Evolutionary conservation across 2,113 vertebrate species (phyloP), one percentile per base, ranked within the genome.

Genomic region (Ancistrus triradiatus): DNA sequence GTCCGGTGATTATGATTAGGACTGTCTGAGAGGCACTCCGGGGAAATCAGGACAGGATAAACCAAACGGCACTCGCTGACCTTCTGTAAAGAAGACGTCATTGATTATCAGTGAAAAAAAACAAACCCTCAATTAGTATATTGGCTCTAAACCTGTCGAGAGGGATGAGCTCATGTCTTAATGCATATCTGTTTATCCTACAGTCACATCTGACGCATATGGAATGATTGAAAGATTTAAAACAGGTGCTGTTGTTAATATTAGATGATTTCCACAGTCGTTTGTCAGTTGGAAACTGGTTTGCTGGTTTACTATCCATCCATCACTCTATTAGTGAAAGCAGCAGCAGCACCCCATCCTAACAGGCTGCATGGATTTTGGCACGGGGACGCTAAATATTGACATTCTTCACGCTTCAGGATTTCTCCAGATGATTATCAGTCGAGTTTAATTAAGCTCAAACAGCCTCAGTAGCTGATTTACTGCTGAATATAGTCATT

Each of bases 21-120:
- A 44, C 50, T 64, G 35, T 64, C 66, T 5, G 7, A 55, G 42
- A 2, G 19, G 51, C 40, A 50, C 71, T 35, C 61, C 43, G n/a
- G 49, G 61, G 66, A 73, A 73, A 68, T 68, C 18, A 68, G 55
- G 35, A 56, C 38, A 4, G 46, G 46, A 7, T 62, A 40, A 48
- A 47, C n/a, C 11, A 21, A 43, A 28, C 48, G 14, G 22, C 21
- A 46, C 18, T n/a, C 46, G 18, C 4, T 63, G 22, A 28, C 59
- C 40, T 37, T 59, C 14, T 65, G 35, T 59, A 63, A 40, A 42
- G 10, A 42, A 47, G 3, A 25, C 38, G 48, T 51, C 10, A 50
- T 17, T 47, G 47, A 56, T 25, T 57, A 46, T 51, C 21, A 58
- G 14, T 51, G 27, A 65, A 58, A 61, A 63, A 35, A 22, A 15